Evolutionary conservation across 1,140 invertebrate species (phyloP).

Genomic region (Adelges cooleyi): DNA sequence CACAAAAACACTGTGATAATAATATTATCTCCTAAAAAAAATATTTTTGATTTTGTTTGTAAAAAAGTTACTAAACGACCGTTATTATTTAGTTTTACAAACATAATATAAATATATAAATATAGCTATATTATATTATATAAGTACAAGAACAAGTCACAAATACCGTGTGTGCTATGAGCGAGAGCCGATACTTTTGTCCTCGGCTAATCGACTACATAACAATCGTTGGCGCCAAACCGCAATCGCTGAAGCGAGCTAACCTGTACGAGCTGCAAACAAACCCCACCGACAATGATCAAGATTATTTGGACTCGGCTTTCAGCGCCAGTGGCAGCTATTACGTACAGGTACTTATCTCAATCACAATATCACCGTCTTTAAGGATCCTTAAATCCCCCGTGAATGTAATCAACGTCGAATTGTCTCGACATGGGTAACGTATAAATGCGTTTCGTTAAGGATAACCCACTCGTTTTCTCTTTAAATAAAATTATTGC

Average conservation of each 20-base stretch:
- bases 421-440: too few relatives aligned
- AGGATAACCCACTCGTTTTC: too few relatives aligned
- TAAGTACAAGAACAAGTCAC: too few relatives aligned
- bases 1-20: constrained; percentile 24
- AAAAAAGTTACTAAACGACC: background rate
- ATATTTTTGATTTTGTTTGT: constrained; percentile 17
- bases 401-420: too few relatives aligned
- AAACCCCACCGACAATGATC: constrained; percentile 43
- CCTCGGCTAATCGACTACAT: constrained; percentile 87
- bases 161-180: too few relatives aligned
- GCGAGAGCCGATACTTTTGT: constrained; percentile 40
- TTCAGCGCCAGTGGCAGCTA: constrained; percentile 58
- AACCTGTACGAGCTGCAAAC: constrained; percentile 12
- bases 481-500: too few relatives aligned
- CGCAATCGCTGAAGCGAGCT: constrained; percentile 43
- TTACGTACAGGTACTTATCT: constrained; percentile 7
- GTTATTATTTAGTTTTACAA: constrained; percentile 2
- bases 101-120: too few relatives aligned
- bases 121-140: too few relatives aligned
- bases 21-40: too few relatives aligned
- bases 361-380: too few relatives aligned
- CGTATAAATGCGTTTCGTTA: too few relatives aligned
- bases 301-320: constrained; percentile 31
- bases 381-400: too few relatives aligned
- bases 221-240: constrained; percentile 82